Evolutionary conservation across 2,113 vertebrate genomes (phyloP), one percentile per base, ranked within the genome.

Genomic region (Cebidichthys violaceus): DNA sequence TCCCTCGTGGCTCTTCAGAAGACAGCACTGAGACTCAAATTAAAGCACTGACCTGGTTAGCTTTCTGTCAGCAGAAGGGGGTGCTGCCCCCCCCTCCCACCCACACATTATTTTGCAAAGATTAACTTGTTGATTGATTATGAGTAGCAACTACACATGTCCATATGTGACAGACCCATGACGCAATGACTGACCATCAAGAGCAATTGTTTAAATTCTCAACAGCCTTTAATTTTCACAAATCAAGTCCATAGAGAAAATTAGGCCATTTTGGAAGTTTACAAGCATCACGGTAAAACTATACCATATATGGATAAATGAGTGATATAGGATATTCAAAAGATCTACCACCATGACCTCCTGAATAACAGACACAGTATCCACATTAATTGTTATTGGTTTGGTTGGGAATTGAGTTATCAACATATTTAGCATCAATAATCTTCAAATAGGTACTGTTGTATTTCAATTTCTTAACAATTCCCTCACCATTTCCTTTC

Each of bases 21-120:
- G 70, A 90, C 70, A 75, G 45, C n/a, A 70, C 50, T 37, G 81
- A 89, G 66, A 84, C 62, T 75, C 72, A 85, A 90, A 90, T 92
- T 83, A 92, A 91, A 92, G 82, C 76, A 73, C 79, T 93, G 91
- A 92, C 84, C 86, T 90, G 90, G 88, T 91, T 93, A 92, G 84
- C 62, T 88, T 83, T 85, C 72, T 85, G 86, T 73, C 73, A 86
- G 79, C 73, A 82, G 69, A 70, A 72, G 62, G 50, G 80, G 72
- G 70, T 68, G 75, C 70, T 81, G 62, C 27, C 71, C 79, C 35
- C 70, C 57, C 37, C 3, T 67, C 33, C 55, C 73, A 73, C 67
- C 61, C 70, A 37, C 79, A 55, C 88, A 66, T 88, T 74, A 67
- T 70, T 68, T 69, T 70, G 37, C 70, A 74, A 71, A 77, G 82